phyloP scores from a whole-genome alignment of 2,797 vertebrate genomes.

The Gymnothorax reevesii region DNA sequence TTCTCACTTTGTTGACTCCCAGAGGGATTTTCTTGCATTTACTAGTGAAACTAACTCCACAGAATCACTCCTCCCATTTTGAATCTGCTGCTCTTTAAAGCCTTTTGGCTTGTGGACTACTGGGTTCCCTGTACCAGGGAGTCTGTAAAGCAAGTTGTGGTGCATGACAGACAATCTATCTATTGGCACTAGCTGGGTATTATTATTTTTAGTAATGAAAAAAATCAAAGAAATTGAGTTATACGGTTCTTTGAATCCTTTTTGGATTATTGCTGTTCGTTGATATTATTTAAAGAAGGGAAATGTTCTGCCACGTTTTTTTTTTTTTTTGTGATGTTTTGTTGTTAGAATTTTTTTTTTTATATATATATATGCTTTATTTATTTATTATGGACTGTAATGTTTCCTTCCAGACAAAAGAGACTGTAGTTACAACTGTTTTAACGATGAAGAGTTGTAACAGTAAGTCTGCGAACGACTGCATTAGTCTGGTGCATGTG shows the following conservation, averaged over 20 bases:
- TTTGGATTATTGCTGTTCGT: slow-evolving; percentile 1
- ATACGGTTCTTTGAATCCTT: not conserved
- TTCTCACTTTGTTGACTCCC: not conserved
- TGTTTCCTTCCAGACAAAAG: not conserved
- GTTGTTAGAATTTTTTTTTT: not conserved
- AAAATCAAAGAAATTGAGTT: not conserved
- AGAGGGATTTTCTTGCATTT: not conserved
- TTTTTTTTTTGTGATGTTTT: not conserved
- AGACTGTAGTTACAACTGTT: not conserved
- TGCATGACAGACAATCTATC: slow-evolving; percentile 5
- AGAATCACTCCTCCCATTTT: not conserved
- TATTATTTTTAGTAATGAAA: not conserved
- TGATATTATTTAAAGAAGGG: not conserved
- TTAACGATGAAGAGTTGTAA: not conserved
- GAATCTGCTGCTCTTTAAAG: not conserved
- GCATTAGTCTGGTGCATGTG: not conserved
- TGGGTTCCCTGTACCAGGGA: slow-evolving; percentile 11
- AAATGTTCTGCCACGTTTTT: not conserved
- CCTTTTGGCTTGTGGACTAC: slow-evolving; percentile 1
- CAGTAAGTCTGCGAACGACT: not conserved
- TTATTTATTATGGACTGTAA: not conserved
- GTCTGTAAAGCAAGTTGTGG: not conserved
- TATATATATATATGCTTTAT: slow-evolving; percentile 11
- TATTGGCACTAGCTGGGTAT: not conserved
- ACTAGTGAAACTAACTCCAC: not conserved